These are phyloP conservation scores for Myiagra hebetior DNA, from an alignment of 2,113 vertebrate genomes.

Conservation along the genomic window DNA sequence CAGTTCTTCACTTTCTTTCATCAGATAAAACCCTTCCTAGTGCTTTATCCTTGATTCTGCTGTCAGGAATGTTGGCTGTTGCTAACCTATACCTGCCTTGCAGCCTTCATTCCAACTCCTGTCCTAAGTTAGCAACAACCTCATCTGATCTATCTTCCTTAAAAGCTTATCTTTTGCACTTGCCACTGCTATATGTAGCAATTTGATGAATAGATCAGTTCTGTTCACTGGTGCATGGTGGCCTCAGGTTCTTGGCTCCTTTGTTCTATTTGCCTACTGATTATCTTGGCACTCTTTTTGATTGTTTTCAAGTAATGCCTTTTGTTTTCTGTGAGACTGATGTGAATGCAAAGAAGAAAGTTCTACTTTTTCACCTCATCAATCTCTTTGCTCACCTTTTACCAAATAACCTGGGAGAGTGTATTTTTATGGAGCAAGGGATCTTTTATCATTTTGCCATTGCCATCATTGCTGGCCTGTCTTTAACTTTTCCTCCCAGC, in stretches of 20 bases:
- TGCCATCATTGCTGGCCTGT: background rate
- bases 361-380: background rate
- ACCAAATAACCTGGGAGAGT: background rate
- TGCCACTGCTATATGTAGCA: background rate
- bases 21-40: background rate
- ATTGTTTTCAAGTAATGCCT: background rate
- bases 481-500: background rate
- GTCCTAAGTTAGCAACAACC: background rate
- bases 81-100: background rate
- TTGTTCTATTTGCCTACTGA: conserved; percentile 26
- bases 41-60: background rate
- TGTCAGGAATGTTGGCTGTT: background rate
- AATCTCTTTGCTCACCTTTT: background rate
- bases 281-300: conserved; percentile 1
- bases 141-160: conserved; percentile 8
- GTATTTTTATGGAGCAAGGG: background rate
- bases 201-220: conserved; percentile 11
- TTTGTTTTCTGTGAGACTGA: background rate
- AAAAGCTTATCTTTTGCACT: conserved; percentile 24
- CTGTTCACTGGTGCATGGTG: conserved; percentile 20
- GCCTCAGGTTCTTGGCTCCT: conserved; percentile 31
- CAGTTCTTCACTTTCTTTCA: background rate
- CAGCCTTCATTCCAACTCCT: background rate
- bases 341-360: background rate
- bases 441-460: background rate